phyloP scores from a whole-genome alignment of 2,888 invertebrate species.

The Apodemia duryi region DNA sequence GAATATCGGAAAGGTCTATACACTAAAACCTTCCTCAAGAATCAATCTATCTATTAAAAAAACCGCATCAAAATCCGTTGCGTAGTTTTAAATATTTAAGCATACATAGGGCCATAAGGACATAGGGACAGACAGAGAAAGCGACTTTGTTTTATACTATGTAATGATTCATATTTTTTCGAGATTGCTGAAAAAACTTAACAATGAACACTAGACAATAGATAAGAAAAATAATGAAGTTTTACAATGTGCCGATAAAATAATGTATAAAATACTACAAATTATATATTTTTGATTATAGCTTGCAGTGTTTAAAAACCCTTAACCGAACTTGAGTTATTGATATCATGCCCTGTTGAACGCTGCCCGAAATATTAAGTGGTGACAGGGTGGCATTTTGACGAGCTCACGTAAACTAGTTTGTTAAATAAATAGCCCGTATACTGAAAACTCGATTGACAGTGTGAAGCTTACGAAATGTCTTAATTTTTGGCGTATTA shows the following conservation, averaged over 20 bases:
- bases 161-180: too few relatives aligned
- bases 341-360: slow-evolving; percentile 18
- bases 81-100: too few relatives aligned
- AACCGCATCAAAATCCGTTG: too few relatives aligned
- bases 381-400: slow-evolving; percentile 14
- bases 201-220: not conserved
- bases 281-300: not conserved
- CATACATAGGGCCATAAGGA: too few relatives aligned
- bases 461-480: not conserved
- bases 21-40: too few relatives aligned
- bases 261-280: not conserved
- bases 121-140: too few relatives aligned
- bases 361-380: slow-evolving; percentile 17
- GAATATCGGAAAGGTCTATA: too few relatives aligned
- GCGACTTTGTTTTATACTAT: too few relatives aligned
- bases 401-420: slow-evolving; percentile 15
- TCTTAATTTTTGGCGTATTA: not conserved
- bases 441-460: not conserved
- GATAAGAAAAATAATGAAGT: not conserved
- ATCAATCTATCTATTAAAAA: too few relatives aligned
- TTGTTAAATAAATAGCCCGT: slow-evolving; percentile 14
- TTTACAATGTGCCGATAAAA: not conserved
- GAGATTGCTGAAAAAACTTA: too few relatives aligned
- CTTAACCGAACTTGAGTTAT: slow-evolving; percentile 12
- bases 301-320: not conserved